phyloP scores from a whole-genome alignment of 2,888 invertebrate genomes.

The Phaedon cochleariae region DNA sequence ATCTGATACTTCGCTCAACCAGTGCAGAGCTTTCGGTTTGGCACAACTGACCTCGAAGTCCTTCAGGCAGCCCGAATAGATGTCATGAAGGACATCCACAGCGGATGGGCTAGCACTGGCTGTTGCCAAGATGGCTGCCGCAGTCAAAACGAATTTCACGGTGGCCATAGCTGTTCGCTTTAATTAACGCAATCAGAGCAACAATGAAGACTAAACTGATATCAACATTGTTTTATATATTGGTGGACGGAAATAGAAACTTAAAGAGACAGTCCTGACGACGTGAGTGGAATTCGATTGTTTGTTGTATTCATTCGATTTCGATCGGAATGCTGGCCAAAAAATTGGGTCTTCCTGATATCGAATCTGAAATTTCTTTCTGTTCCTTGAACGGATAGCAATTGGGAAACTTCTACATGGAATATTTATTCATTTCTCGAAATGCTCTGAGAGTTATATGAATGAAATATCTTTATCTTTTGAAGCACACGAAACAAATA shows the following conservation, averaged over 20 bases:
- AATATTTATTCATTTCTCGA: too few relatives aligned
- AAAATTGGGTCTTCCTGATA: neutral
- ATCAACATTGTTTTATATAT: constrained; percentile 54
- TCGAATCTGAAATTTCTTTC: neutral
- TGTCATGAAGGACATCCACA: constrained; percentile 70
- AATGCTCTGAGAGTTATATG: too few relatives aligned
- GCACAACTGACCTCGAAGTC: constrained; percentile 77
- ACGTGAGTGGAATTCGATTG: constrained; percentile 53
- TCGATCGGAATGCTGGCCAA: constrained; percentile 23
- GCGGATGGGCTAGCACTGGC: constrained; percentile 63
- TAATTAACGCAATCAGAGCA: constrained; percentile 29
- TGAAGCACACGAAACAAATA: too few relatives aligned
- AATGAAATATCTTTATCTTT: too few relatives aligned
- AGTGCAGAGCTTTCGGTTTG: constrained; percentile 79
- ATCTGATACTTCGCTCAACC: constrained; percentile 73
- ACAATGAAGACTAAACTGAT: constrained; percentile 31
- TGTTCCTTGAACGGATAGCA: neutral
- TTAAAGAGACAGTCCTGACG: constrained; percentile 58
- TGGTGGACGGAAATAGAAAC: constrained; percentile 60
- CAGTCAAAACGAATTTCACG: constrained; percentile 44
- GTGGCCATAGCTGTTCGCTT: constrained; percentile 42
- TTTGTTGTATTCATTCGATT: constrained; percentile 24
- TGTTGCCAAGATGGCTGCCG: constrained; percentile 40
- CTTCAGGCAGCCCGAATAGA: constrained; percentile 74
- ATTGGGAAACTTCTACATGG: too few relatives aligned